Base-by-base conservation (phyloP, 2,888 invertebrate genomes). In the Stenoptilia bipunctidactyla region DNA sequence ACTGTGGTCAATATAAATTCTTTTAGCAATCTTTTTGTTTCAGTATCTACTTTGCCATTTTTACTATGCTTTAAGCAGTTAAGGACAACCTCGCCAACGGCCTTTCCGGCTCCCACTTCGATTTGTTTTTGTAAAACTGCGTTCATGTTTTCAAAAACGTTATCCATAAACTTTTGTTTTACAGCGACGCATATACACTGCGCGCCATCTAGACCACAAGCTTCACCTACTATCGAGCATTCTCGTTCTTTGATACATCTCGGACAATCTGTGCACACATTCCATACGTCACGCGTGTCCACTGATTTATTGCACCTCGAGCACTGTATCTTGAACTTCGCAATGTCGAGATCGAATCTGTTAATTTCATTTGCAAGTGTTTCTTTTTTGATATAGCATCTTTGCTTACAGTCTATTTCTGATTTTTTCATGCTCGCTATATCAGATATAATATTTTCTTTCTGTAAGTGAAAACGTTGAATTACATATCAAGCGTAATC, bases 121-220 rank as follows among this genome's bases (percentile, higher is more conserved):
- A 54, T 48, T 48, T 77, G 56, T 41, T 58, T 66, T 39, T 70
- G 75, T 34, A 82, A 50, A 5, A 76, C 61, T 0, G 69, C 71
- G 40, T 73, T 72, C 82, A 82, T 82, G 41, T 82, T 80, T 38
- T 80, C 80, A 40, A 83, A 76, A 0, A 83, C 71, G 45, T 83
- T 83, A 43, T 74, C 70, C 13, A 82, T 47, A 39, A 83, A 76
- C 42, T 64, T 75, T 9, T 66, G 53, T 47, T 82, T 82, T 0
- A 72, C 59, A 15, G 41, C 53, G 56, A 62, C 63, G 43, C 82
- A 83, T 1, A 80, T 61, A 45, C 82, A 83, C 37, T 68, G 71
- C 0, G 52, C 37, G n/a, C 49, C 51, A 44, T 77, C 72, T 1
- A 43, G 41, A 5, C 5, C 45, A 36, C 80, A 82, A 15, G 61